phyloP scores from a whole-genome alignment of 2,888 invertebrate genomes.

The Cremastobaeus sp. region DNA sequence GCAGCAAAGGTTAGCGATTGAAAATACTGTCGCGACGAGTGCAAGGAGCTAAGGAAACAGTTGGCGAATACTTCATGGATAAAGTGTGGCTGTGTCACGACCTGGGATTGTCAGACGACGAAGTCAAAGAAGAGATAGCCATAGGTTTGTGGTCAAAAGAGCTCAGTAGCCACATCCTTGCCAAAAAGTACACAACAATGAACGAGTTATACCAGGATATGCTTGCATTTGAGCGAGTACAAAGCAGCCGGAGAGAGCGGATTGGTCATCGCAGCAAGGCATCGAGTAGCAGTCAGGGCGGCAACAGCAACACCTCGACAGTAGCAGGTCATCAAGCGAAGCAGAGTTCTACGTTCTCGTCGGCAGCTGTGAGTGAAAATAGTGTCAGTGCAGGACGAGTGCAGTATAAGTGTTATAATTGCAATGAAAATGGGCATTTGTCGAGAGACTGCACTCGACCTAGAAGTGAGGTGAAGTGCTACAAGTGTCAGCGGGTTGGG shows the following conservation, averaged over 20 bases:
- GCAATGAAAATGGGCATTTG: slow-evolving; percentile 1
- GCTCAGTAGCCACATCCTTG: not conserved
- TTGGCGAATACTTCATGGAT: not conserved
- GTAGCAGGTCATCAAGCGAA: not conserved
- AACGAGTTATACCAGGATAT: slow-evolving; percentile 4
- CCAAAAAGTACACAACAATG: not conserved
- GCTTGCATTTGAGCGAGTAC: not conserved
- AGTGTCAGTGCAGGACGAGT: too few species aligned
- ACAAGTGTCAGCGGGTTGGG: not conserved
- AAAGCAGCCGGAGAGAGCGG: not conserved
- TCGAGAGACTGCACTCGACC: not conserved
- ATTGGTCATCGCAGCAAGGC: not conserved
- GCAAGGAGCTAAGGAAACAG: not conserved
- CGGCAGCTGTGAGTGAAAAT: too few species aligned
- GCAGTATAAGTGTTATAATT: slow-evolving; percentile 22
- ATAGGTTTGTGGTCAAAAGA: slow-evolving; percentile 2
- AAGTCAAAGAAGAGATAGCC: not conserved
- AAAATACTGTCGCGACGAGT: too few species aligned
- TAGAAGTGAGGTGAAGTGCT: not conserved
- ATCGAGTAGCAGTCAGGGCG: not conserved
- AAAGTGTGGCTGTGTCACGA: slow-evolving; percentile 4
- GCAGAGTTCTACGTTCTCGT: too few species aligned
- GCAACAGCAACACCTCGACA: not conserved
- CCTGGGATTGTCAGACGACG: not conserved
- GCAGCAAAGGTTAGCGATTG: too few species aligned